Evolutionary conservation across 2,113 vertebrate species (phyloP), one percentile per base, ranked within the genome.

Genomic region (Bungarus multicinctus): DNA sequence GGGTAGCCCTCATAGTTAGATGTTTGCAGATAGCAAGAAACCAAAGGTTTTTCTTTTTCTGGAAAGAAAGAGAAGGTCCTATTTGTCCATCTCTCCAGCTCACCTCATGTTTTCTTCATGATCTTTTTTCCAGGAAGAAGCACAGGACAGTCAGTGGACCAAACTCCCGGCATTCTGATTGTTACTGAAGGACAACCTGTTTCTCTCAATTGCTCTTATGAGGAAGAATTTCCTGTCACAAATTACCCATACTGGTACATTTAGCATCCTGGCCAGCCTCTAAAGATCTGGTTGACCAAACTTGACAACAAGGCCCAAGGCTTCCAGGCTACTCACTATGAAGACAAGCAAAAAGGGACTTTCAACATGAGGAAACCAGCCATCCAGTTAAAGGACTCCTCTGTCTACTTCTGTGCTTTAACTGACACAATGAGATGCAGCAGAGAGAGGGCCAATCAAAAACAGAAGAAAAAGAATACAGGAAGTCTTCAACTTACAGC

Each of bases 61-160:
- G 6, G 55, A 60, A 60, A 27, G 25, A 60, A 10, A 22, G 55
- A 2, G 5, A 57, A 60, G 58, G 27, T n/a, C 39, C 60, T 1
- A 30, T 1, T 50, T 87, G 85, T 30, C 85, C 23, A 50, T 5
- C 45, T 87, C 23, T 27, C 23, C 85, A 50, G 6, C 18, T 81
- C 5, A 81, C 16, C 5, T 39, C 74, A 81, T 34, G n/a, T 34
- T 5, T 81, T 81, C 30, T 43, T 20, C n/a, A 6, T 81, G 14
- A 39, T 81, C 16, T 81, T 50, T 43, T 91, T 9, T 60, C 2
- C 54, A 94, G 95, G 34, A 6, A 57, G 25, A 3, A 94, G 43
- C 45, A 14, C 5, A n/a, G 93, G 92, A 45, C 92, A 91, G 60
- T 94, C 93, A 5, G 95, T 96, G 89, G 85, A 22, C 25, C 95